Conservation (phyloP, 2,797 vertebrate genomes). For the Erpetoichthys calabaricus region DNA sequence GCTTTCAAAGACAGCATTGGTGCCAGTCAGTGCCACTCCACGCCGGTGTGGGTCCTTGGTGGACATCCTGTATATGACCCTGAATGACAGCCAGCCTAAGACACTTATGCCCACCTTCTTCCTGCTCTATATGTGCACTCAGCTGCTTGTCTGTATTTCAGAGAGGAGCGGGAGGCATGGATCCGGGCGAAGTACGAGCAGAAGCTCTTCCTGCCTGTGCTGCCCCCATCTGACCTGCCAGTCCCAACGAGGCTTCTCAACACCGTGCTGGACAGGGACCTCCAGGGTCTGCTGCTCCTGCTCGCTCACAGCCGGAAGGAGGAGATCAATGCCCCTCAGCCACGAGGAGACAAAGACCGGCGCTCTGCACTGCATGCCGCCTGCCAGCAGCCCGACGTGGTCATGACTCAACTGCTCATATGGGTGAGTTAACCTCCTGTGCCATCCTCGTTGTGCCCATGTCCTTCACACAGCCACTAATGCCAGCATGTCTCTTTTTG, state of each 20-base stretch:
- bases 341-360: constrained; percentile 18
- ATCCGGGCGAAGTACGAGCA: constrained; percentile 91
- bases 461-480: neutral
- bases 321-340: constrained; percentile 45
- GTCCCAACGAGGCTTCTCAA: constrained; percentile 49
- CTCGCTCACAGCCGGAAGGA: constrained; percentile 81
- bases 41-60: too few relatives aligned
- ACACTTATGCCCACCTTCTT: too few relatives aligned
- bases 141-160: constrained; percentile 21
- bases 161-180: constrained; percentile 85
- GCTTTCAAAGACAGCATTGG: too few relatives aligned
- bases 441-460: too few relatives aligned
- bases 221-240: constrained; percentile 44
- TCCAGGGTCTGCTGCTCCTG: constrained; percentile 66
- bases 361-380: constrained; percentile 72
- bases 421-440: constrained; percentile 59
- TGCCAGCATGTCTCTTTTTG: neutral
- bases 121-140: too few relatives aligned
- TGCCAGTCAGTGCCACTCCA: too few relatives aligned
- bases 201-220: constrained; percentile 66
- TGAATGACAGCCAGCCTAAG: too few relatives aligned
- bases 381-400: constrained; percentile 75
- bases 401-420: constrained; percentile 85
- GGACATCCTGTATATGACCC: too few relatives aligned
- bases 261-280: constrained; percentile 60